Evolutionary conservation across 92 coral and sea anemone species (phyloP).

Genomic region (Plumapathes pennacea): DNA sequence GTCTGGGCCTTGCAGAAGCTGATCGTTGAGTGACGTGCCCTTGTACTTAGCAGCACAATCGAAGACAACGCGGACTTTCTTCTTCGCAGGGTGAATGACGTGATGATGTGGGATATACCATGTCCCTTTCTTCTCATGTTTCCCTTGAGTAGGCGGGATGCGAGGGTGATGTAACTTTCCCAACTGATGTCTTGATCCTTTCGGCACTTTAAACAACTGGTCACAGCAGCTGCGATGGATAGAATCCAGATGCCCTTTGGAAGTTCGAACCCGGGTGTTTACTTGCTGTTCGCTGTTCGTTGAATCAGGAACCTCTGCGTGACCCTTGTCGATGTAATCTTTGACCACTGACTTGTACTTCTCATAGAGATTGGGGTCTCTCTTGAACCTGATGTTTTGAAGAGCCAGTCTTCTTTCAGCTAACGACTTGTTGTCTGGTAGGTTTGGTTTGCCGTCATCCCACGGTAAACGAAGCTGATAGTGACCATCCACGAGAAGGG

Average conservation of each 20-base stretch:
- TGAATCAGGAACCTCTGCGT: slow-evolving; percentile 42
- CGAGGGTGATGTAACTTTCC: neutral
- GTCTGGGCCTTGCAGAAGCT: slow-evolving; percentile 59
- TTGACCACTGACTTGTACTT: slow-evolving; percentile 32
- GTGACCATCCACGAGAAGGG: slow-evolving; percentile 40
- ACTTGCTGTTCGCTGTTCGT: no score
- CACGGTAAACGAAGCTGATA: slow-evolving; percentile 52
- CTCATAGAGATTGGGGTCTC: slow-evolving; percentile 25
- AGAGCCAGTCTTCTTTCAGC: slow-evolving; percentile 26
- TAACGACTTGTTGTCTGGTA: slow-evolving; percentile 38
- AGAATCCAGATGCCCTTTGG: no score
- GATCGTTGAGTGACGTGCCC: slow-evolving; percentile 36
- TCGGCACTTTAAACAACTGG: neutral
- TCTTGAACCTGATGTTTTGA: slow-evolving; percentile 16
- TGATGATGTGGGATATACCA: slow-evolving; percentile 71
- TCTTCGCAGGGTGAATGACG: slow-evolving; percentile 45
- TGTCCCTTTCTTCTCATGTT: neutral
- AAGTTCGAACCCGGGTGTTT: no score
- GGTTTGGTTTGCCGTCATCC: neutral
- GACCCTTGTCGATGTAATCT: slow-evolving; percentile 37
- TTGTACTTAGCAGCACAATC: slow-evolving; percentile 48
- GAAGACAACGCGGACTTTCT: slow-evolving; percentile 51
- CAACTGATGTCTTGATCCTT: neutral
- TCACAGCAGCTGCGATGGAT: no score
- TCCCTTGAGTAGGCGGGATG: slow-evolving; percentile 3